Evolutionary conservation across 2,797 vertebrate species (phyloP).

Genomic region (Pteropus rufus): DNA sequence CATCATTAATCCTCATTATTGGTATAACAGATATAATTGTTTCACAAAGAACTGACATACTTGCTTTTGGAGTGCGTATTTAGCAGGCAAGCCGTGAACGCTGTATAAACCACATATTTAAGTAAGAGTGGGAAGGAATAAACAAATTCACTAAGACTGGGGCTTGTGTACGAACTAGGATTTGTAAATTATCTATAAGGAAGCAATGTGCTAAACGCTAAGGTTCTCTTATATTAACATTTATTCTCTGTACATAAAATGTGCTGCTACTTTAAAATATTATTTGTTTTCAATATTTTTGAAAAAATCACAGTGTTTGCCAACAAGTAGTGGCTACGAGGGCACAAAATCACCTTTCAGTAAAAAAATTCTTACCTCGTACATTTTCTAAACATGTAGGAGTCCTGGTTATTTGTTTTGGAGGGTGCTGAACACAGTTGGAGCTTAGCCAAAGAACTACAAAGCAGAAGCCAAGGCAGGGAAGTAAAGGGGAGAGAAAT

Average conservation of each 20-base stretch:
- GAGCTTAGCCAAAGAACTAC: neutral
- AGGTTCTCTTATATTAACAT: neutral
- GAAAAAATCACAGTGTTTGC: neutral
- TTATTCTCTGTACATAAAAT: neutral
- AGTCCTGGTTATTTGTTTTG: neutral
- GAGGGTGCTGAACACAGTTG: neutral
- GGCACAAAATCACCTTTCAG: neutral
- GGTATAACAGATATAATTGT: neutral
- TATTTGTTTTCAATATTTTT: neutral
- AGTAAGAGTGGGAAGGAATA: neutral
- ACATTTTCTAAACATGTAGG: neutral
- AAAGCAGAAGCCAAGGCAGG: neutral
- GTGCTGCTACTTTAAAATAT: neutral
- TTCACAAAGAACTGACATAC: neutral
- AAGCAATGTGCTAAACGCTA: neutral
- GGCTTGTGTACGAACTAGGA: neutral
- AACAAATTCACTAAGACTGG: neutral
- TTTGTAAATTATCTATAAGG: neutral
- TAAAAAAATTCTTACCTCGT: slow-evolving; percentile 21
- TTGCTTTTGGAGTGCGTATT: neutral
- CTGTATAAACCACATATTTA: neutral
- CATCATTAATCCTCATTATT: neutral
- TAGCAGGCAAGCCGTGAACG: neutral
- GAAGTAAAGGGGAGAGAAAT: neutral
- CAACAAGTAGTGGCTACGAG: neutral